Percentiles rank a stretch among this genome's conserved stretches.
These are phyloP conservation scores for Sinocyclocheilus anophthalmus DNA, from an alignment of 2,113 vertebrate genomes.

Conservation along the genomic window DNA sequence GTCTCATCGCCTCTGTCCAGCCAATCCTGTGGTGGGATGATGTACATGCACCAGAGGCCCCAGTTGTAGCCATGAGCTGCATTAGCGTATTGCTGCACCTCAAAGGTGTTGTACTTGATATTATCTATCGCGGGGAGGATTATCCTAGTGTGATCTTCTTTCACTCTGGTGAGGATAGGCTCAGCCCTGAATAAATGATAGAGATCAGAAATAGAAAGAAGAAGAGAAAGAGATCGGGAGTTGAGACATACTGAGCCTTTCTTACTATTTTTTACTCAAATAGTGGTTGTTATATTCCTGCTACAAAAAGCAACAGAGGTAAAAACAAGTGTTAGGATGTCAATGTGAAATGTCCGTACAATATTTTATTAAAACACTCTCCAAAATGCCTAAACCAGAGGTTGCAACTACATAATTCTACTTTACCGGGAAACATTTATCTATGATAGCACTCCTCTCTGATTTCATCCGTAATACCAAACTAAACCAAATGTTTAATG, in stretches of 20 bases:
- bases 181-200: conserved; percentile 81
- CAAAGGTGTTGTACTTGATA: conserved; percentile 96
- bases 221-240: not conserved
- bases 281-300: not conserved
- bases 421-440: not conserved
- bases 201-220: not conserved
- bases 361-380: not conserved
- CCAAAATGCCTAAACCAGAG: not conserved
- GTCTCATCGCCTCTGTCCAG: conserved; percentile 94
- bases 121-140: conserved; percentile 96
- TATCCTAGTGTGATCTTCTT: conserved; percentile 88
- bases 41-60: conserved; percentile 99
- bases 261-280: not conserved
- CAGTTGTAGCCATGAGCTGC: conserved; percentile 98
- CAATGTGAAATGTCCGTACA: not conserved
- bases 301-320: not conserved
- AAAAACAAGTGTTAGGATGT: conserved; percentile 12
- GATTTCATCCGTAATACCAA: not conserved
- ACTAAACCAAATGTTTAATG: not conserved
- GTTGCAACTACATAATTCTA: not conserved
- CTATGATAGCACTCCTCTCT: not conserved
- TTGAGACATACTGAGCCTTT: not conserved
- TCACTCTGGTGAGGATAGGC: conserved; percentile 88
- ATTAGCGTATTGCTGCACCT: conserved; percentile 96
- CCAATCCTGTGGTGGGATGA: conserved; percentile 95